These are phyloP conservation scores for Andrena dorsata DNA, from an alignment of 2,888 invertebrate species.

Conservation along the genomic window DNA sequence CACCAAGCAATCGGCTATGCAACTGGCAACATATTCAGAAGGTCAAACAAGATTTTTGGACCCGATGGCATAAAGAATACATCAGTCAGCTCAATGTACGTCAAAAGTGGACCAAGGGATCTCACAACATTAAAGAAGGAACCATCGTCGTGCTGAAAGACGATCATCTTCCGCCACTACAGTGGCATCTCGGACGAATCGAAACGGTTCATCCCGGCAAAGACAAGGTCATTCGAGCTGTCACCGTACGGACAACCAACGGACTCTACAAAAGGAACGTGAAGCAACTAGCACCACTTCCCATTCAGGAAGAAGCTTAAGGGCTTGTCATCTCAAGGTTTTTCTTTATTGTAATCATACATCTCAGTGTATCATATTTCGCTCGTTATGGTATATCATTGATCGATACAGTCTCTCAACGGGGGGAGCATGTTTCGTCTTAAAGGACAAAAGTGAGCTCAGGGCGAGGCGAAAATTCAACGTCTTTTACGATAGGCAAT, in stretches of 20 bases:
- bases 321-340: too few relatives aligned
- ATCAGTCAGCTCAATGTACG: not conserved
- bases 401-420: too few relatives aligned
- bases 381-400: too few relatives aligned
- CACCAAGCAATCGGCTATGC: not conserved
- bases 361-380: too few relatives aligned
- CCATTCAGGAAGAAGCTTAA: not conserved
- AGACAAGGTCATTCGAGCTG: not conserved
- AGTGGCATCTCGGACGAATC: constrained; percentile 13
- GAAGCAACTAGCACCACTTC: not conserved
- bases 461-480: too few relatives aligned
- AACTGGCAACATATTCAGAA: constrained; percentile 10
- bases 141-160: not conserved
- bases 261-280: not conserved
- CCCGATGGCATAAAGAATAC: constrained; percentile 11
- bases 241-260: not conserved
- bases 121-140: not conserved
- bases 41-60: constrained; percentile 9
- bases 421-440: too few relatives aligned
- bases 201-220: not conserved
- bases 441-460: too few relatives aligned
- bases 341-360: too few relatives aligned
- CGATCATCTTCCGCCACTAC: constrained; percentile 1
- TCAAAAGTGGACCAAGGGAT: not conserved
- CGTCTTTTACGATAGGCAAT: too few relatives aligned